Evolutionary conservation across 1,140 invertebrate genomes (phyloP), one percentile per base, ranked within the genome.

Genomic region (Trichomalopsis sarcophagae): DNA sequence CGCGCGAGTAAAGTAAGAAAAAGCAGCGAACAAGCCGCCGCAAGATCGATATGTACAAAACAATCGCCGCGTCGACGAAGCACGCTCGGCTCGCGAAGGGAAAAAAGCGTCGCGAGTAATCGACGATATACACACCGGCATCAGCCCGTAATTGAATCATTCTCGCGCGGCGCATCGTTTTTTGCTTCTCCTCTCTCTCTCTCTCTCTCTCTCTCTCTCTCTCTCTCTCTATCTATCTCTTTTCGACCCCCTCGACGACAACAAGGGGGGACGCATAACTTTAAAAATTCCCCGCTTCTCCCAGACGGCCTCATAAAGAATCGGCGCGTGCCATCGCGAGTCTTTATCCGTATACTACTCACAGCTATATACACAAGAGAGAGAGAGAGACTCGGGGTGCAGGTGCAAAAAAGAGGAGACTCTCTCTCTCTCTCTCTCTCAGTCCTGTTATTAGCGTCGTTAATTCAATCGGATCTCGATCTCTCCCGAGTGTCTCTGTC

Each of bases 381-480:
- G 69, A 23, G 14, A 74, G 27, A 30, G 71, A 36, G 30, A 36
- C 40, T 44, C 10, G 10, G 40, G 40, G 40, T 10, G 40, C 71
- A 74, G 33, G 47, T 50, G 47, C 11, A 50, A 50, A 62, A 62
- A 62, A 5, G 14, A 75, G 17, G 80, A 13, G 5, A 21, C n/a
- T n/a, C n/a, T n/a, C n/a, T n/a, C 6, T 62, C 55, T 62, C 55
- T 62, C 14, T 14, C 17, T 55, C 55, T 62, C 14, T 14, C 17
- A 21, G 14, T 55, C 55, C 47, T 62, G 47, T 82, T 75, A 82
- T 82, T 82, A 82, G 73, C 27, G 71, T 82, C 71, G 71, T 75
- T 75, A 75, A 82, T 75, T 82, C 81, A 82, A 74, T 82, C 71
- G 73, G 47, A 30, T 82, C 71, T 75, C 71, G 30, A 74, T 74